These are phyloP conservation scores for Gopherus evgoodei DNA, from an alignment of 2,113 vertebrate genomes.

Conservation along the genomic window DNA sequence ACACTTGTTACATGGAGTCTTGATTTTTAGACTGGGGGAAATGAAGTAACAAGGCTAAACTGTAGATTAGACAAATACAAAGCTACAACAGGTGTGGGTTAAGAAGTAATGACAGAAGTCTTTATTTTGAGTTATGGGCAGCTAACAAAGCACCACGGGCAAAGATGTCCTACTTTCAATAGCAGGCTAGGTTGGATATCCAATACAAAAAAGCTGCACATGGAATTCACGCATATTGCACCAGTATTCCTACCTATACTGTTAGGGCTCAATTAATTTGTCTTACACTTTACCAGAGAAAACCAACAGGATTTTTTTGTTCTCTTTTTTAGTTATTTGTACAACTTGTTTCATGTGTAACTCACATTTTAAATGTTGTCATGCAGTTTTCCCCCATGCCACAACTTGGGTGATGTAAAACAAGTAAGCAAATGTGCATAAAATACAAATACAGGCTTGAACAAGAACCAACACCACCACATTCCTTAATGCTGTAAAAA, in stretches of 20 bases:
- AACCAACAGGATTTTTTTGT: background rate
- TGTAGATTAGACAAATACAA: background rate
- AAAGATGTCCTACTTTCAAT: background rate
- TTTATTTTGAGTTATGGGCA: background rate
- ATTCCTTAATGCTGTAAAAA: background rate
- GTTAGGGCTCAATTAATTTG: background rate
- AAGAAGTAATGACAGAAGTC: background rate
- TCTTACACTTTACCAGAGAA: background rate
- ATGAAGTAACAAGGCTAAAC: constrained; percentile 44
- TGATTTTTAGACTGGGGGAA: constrained; percentile 16
- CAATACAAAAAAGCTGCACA: background rate
- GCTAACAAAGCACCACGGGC: background rate
- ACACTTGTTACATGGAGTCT: background rate
- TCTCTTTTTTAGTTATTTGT: background rate
- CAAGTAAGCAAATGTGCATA: background rate
- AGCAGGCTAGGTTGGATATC: background rate
- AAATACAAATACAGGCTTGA: background rate
- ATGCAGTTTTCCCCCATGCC: background rate
- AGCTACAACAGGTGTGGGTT: background rate
- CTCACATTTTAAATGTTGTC: constrained; percentile 18
- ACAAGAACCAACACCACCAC: background rate
- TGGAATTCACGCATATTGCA: constrained; percentile 26
- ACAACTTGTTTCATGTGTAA: constrained; percentile 27
- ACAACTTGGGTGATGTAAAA: background rate
- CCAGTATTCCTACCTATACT: constrained; percentile 28